These are phyloP conservation scores for Acanthococcus lagerstroemiae DNA, from an alignment of 2,888 invertebrate genomes.

Conservation along the genomic window DNA sequence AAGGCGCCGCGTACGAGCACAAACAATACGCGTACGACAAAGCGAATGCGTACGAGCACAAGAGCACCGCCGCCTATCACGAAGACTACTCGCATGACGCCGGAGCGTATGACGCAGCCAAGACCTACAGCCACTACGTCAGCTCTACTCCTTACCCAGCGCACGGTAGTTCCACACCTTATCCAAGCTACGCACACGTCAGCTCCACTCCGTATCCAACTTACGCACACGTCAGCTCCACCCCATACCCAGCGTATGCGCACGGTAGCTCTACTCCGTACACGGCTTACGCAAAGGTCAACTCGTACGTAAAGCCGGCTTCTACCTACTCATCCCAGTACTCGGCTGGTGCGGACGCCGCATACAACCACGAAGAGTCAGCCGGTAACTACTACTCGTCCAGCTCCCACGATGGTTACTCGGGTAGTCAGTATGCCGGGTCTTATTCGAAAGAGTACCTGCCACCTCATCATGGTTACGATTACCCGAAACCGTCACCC, in stretches of 20 bases:
- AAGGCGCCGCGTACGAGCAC: not conserved
- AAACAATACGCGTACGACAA: not conserved
- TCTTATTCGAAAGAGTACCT: constrained; percentile 29
- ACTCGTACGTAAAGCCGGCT: too few species aligned
- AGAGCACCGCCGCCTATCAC: not conserved
- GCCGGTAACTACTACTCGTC: too few species aligned
- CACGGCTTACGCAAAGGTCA: too few species aligned
- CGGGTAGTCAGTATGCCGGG: constrained; percentile 18
- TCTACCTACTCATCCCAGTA: too few species aligned
- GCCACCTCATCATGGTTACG: constrained; percentile 17
- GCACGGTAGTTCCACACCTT: constrained; percentile 1
- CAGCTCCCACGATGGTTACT: not conserved
- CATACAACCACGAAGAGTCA: constrained; percentile 27
- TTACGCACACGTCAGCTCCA: too few species aligned
- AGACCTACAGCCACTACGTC: not conserved
- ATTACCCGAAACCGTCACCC: not conserved
- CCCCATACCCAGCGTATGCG: too few species aligned
- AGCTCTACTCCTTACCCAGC: too few species aligned
- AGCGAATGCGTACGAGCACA: not conserved
- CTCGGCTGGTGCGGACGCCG: not conserved
- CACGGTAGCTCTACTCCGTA: too few species aligned
- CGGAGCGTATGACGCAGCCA: not conserved
- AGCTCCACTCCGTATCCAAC: too few species aligned
- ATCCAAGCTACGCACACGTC: not conserved
- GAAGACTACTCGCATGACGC: not conserved